A percentile compares a stretch with the other conserved stretches of the same genome.
These are phyloP conservation scores for Harpegnathos saltator DNA, from an alignment of 1,140 invertebrate genomes.

Conservation along the genomic window DNA sequence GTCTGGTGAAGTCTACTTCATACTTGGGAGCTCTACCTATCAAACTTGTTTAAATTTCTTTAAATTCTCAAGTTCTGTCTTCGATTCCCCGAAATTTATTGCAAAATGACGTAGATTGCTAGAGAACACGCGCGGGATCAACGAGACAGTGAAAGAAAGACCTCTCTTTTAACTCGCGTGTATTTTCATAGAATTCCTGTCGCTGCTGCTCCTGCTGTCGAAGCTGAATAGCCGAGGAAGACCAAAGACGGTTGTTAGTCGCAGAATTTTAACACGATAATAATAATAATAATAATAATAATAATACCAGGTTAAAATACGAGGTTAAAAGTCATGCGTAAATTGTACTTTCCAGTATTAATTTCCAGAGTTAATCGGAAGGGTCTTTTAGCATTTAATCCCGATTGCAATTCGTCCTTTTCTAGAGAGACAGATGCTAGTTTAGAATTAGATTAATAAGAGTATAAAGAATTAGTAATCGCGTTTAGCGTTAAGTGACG, in stretches of 20 bases:
- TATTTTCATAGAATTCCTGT: slow-evolving; percentile 36
- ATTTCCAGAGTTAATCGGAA: slow-evolving; percentile 21
- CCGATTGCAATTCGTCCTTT: slow-evolving; percentile 25
- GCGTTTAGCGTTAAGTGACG: slow-evolving; percentile 11
- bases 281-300: too few relatives aligned
- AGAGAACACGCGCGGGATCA: background rate
- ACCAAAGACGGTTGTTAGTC: slow-evolving; percentile 44
- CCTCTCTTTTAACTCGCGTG: slow-evolving; percentile 11
- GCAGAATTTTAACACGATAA: too few relatives aligned
- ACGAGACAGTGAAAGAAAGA: background rate
- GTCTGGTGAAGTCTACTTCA: too few relatives aligned
- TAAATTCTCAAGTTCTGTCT: too few relatives aligned
- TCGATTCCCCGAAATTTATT: too few relatives aligned
- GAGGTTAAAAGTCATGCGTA: slow-evolving; percentile 5
- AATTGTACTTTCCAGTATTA: slow-evolving; percentile 37
- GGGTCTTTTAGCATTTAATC: background rate
- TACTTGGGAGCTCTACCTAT: too few relatives aligned
- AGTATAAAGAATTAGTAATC: slow-evolving; percentile 17
- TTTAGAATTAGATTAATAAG: slow-evolving; percentile 30
- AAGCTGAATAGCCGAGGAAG: slow-evolving; percentile 16
- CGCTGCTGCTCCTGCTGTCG: slow-evolving; percentile 1
- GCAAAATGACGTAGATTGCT: background rate
- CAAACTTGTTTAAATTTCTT: too few relatives aligned
- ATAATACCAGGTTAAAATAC: too few relatives aligned
- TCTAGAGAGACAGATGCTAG: slow-evolving; percentile 21